Evolutionary conservation across 2,888 invertebrate genomes (phyloP).

Genomic region (Andrena hattorfiana): DNA sequence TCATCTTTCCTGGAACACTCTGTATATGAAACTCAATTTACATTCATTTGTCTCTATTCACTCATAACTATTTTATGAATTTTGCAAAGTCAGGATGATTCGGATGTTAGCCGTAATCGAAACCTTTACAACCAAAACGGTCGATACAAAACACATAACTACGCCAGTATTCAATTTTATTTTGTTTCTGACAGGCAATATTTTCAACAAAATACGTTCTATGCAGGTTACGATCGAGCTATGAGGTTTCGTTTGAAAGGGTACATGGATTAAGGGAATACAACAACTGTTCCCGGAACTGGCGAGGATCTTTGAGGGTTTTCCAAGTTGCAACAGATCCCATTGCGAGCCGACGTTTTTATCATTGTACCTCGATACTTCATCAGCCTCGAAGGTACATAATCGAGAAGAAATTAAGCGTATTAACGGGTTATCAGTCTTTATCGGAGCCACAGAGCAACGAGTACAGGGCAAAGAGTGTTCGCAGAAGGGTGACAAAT

Average conservation of each 20-base stretch:
- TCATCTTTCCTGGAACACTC: no score
- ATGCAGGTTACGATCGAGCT: conserved; percentile 4
- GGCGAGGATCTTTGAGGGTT: conserved; percentile 44
- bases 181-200: conserved; percentile 28
- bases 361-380: conserved; percentile 37
- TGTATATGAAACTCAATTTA: no score
- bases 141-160: background rate
- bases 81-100: background rate
- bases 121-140: background rate
- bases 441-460: conserved; percentile 47
- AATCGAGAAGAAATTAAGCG: conserved; percentile 64
- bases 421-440: conserved; percentile 65
- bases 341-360: conserved; percentile 33
- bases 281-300: conserved; percentile 42
- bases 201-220: background rate
- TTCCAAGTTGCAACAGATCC: conserved; percentile 42
- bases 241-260: background rate
- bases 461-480: conserved; percentile 13
- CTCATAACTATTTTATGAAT: background rate
- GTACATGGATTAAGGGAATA: background rate
- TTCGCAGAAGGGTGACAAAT: background rate
- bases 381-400: conserved; percentile 20
- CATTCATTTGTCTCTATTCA: no score
- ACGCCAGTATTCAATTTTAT: conserved; percentile 13
- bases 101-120: background rate